phyloP scores from a whole-genome alignment of 2,888 invertebrate species.

The Agelastica alni region DNA sequence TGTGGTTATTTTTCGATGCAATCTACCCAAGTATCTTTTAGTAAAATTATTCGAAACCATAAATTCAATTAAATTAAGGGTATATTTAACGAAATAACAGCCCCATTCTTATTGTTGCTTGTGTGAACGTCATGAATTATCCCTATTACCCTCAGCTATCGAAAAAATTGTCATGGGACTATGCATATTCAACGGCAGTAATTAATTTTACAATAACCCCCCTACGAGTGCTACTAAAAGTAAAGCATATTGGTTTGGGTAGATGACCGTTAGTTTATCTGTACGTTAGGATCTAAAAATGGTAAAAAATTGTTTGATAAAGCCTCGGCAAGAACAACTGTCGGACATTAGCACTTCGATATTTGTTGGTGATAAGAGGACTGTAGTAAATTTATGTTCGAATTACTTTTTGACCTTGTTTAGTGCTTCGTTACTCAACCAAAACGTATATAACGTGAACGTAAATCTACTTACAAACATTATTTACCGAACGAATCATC shows the following conservation, averaged over 20 bases:
- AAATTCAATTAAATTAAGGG: no score
- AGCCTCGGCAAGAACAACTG: slow-evolving; percentile 42
- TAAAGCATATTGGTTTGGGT: slow-evolving; percentile 31
- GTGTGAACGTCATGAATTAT: slow-evolving; percentile 17
- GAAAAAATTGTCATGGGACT: slow-evolving; percentile 37
- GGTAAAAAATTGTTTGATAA: slow-evolving; percentile 46
- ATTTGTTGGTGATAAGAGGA: slow-evolving; percentile 43
- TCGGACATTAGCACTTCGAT: slow-evolving; percentile 47
- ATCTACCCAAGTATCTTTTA: no score
- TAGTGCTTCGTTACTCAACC: slow-evolving; percentile 38
- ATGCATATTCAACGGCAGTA: slow-evolving; percentile 38
- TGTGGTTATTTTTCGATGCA: no score
- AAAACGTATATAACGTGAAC: no score
- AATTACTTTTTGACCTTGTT: slow-evolving; percentile 45
- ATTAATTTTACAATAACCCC: slow-evolving; percentile 44
- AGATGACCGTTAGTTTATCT: slow-evolving; percentile 50
- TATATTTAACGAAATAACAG: no score
- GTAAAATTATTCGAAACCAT: no score
- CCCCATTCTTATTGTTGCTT: slow-evolving; percentile 8
- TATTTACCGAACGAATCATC: no score
- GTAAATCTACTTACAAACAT: no score
- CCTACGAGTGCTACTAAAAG: slow-evolving; percentile 23
- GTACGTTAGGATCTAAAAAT: slow-evolving; percentile 49
- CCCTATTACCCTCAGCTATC: slow-evolving; percentile 26
- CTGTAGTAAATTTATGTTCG: slow-evolving; percentile 43